phyloP scores from a whole-genome alignment of 2,797 vertebrate species.

The Vultur gryphus region DNA sequence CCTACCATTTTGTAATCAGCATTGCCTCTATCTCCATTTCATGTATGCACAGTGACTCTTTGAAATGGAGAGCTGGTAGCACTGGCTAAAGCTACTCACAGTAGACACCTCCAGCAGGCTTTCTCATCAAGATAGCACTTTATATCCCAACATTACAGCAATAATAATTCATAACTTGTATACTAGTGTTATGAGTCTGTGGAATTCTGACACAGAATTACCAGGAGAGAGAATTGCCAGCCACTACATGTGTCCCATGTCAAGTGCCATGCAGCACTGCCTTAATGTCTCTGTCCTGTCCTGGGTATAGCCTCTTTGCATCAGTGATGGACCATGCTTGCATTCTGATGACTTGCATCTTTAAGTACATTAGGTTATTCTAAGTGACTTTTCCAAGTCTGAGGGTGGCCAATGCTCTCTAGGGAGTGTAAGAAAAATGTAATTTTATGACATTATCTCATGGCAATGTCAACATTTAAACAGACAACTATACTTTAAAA shows the following conservation, averaged over 20 bases:
- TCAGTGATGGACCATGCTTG: not conserved
- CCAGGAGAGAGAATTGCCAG: not conserved
- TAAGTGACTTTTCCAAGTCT: slow-evolving; percentile 19
- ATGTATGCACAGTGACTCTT: not conserved
- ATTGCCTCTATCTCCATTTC: not conserved
- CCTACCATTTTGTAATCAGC: not conserved
- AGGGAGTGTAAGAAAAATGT: slow-evolving; percentile 27
- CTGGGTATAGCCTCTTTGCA: not conserved
- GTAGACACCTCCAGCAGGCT: not conserved
- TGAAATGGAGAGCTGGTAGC: not conserved
- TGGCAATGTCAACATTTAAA: slow-evolving; percentile 47
- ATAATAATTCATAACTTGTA: not conserved
- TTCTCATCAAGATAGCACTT: not conserved
- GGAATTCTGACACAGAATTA: not conserved
- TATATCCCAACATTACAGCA: not conserved
- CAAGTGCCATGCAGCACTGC: not conserved
- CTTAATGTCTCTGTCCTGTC: not conserved
- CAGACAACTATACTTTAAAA: slow-evolving; percentile 18
- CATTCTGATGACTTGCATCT: not conserved
- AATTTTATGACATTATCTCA: slow-evolving; percentile 44
- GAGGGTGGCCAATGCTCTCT: slow-evolving; percentile 29
- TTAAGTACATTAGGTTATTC: not conserved
- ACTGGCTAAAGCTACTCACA: not conserved
- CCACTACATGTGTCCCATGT: not conserved
- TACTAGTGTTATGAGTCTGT: not conserved